Conservation (phyloP, 2,113 vertebrate genomes). For the Percopsis transmontana region DNA sequence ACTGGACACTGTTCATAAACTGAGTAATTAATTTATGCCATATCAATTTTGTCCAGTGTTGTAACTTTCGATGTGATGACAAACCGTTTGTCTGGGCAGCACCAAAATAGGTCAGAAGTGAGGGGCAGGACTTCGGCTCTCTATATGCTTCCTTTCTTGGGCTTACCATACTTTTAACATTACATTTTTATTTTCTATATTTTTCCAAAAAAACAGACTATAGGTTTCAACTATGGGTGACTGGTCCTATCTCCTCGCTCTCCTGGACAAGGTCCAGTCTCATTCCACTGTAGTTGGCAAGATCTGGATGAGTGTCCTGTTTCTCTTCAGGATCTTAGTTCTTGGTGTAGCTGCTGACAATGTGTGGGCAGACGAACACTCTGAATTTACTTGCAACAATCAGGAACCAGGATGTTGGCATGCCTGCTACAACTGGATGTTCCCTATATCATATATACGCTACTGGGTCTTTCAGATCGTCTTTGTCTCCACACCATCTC, state of each 20-base stretch:
- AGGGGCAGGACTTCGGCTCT: no score
- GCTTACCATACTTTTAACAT: no score
- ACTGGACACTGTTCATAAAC: no score
- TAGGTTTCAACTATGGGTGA: conserved; percentile 66
- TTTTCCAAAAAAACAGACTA: background rate
- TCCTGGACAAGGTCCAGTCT: conserved; percentile 75
- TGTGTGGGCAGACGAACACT: conserved; percentile 74
- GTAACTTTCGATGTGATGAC: no score
- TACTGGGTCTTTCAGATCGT: conserved; percentile 79
- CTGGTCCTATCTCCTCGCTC: conserved; percentile 69
- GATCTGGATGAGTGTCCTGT: conserved; percentile 78
- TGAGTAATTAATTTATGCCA: no score
- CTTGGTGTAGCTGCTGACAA: conserved; percentile 65
- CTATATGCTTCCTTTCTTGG: no score
- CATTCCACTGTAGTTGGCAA: conserved; percentile 77
- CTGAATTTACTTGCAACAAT: conserved; percentile 67
- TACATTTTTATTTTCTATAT: background rate
- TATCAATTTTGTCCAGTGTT: no score
- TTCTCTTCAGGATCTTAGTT: conserved; percentile 76
- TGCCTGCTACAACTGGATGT: conserved; percentile 72
- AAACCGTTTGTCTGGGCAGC: no score
- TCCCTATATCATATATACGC: conserved; percentile 75
- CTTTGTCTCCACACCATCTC: conserved; percentile 71
- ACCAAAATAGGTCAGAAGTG: no score
- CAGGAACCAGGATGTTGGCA: conserved; percentile 65